phyloP scores from a whole-genome alignment of 1,140 invertebrate species.

The Mesaphorura yosii region DNA sequence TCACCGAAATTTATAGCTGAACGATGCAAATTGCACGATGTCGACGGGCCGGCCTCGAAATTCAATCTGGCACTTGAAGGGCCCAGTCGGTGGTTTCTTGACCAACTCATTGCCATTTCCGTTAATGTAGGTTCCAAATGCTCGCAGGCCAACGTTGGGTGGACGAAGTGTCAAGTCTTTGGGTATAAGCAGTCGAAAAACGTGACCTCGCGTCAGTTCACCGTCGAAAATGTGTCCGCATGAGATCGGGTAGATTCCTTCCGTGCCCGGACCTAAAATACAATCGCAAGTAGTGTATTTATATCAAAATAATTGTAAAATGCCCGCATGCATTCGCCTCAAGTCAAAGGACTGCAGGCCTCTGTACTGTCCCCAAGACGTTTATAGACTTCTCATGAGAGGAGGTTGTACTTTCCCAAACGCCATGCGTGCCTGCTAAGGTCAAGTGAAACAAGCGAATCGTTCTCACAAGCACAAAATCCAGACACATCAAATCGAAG shows the following conservation, averaged over 20 bases:
- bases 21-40: slow-evolving; percentile 58
- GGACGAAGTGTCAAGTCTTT: slow-evolving; percentile 16
- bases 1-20: slow-evolving; percentile 63
- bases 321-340: too few relatives aligned
- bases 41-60: slow-evolving; percentile 54
- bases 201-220: slow-evolving; percentile 19
- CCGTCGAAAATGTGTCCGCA: slow-evolving; percentile 29
- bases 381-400: too few relatives aligned
- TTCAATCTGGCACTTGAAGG: slow-evolving; percentile 49
- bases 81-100: slow-evolving; percentile 36
- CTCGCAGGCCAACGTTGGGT: background rate
- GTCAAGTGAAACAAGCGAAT: too few relatives aligned
- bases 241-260: slow-evolving; percentile 18
- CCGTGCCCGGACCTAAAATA: slow-evolving; percentile 7
- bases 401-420: too few relatives aligned
- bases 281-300: too few relatives aligned
- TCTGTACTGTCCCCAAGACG: too few relatives aligned
- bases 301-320: too few relatives aligned
- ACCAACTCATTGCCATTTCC: slow-evolving; percentile 8
- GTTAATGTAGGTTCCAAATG: slow-evolving; percentile 11
- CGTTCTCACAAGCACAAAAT: too few relatives aligned
- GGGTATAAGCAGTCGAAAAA: slow-evolving; percentile 26
- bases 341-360: too few relatives aligned
- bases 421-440: too few relatives aligned
- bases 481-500: too few relatives aligned